Evolutionary conservation across 1,140 invertebrate species (phyloP).

Genomic region (Dendroctonus valens): DNA sequence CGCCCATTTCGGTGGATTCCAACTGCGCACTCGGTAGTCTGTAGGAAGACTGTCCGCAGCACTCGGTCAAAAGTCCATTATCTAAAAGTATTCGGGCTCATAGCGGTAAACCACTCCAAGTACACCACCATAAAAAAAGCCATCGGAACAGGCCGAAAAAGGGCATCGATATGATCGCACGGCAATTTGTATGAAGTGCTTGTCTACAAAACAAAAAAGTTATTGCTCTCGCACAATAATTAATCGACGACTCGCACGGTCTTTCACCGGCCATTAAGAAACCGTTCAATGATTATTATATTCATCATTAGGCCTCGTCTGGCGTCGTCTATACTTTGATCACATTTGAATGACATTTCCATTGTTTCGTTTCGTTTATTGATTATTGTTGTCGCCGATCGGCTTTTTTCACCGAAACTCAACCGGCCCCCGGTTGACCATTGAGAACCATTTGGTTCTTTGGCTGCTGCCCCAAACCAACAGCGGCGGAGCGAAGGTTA

Average conservation of each 20-base stretch:
- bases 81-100: no score
- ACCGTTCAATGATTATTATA: conserved; percentile 34
- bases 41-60: no score
- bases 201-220: conserved; percentile 29
- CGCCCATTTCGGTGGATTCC: no score
- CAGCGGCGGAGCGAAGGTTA: no score
- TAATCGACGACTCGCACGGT: conserved; percentile 28
- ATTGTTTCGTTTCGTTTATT: conserved; percentile 30
- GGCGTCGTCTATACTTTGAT: conserved; percentile 30
- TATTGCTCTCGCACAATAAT: conserved; percentile 30
- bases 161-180: conserved; percentile 12
- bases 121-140: conserved; percentile 4
- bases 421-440: no score
- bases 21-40: no score
- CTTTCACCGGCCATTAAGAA: conserved; percentile 31
- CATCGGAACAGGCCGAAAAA: conserved; percentile 10
- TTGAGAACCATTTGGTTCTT: no score
- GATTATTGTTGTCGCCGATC: conserved; percentile 8
- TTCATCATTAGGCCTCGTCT: conserved; percentile 28
- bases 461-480: no score
- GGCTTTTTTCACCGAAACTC: not conserved
- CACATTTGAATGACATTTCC: conserved; percentile 32
- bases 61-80: no score
- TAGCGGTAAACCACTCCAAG: conserved; percentile 3
- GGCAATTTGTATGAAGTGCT: conserved; percentile 23